Evolutionary conservation across 1,140 invertebrate genomes (phyloP).

Genomic region (Cylas formicarius): DNA sequence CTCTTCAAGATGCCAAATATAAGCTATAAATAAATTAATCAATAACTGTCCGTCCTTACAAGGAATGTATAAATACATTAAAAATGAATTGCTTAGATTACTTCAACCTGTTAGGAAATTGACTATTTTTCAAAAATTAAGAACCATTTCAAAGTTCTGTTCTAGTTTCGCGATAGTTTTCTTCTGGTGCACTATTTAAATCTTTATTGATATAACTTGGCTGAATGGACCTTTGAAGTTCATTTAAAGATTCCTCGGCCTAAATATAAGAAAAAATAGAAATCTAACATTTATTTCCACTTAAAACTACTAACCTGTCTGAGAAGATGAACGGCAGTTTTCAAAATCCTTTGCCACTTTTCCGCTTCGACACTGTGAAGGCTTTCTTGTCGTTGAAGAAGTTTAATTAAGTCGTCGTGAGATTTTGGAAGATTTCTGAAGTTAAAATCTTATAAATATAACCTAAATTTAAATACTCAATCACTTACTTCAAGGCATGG

Average conservation of each 20-base stretch:
- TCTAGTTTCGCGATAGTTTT: too few relatives aligned
- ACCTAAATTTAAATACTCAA: slow-evolving; percentile 24
- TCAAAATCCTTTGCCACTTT: slow-evolving; percentile 68
- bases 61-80: too few relatives aligned
- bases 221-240: slow-evolving; percentile 58
- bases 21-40: too few relatives aligned
- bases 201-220: slow-evolving; percentile 42
- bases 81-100: too few relatives aligned
- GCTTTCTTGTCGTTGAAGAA: slow-evolving; percentile 67
- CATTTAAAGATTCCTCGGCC: slow-evolving; percentile 59
- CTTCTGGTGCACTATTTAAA: slow-evolving; percentile 30
- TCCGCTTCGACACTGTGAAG: slow-evolving; percentile 67
- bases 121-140: too few relatives aligned
- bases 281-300: slow-evolving; percentile 6
- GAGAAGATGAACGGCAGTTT: slow-evolving; percentile 54
- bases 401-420: slow-evolving; percentile 67
- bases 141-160: too few relatives aligned
- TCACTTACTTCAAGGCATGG: slow-evolving; percentile 50
- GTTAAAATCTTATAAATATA: slow-evolving; percentile 23
- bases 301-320: slow-evolving; percentile 49
- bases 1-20: too few relatives aligned
- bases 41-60: too few relatives aligned
- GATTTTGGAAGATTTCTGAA: slow-evolving; percentile 50
- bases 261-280: slow-evolving; percentile 37
- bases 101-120: too few relatives aligned